Conservation (phyloP, 2,888 invertebrate species). For the Loripinus fragilis region DNA sequence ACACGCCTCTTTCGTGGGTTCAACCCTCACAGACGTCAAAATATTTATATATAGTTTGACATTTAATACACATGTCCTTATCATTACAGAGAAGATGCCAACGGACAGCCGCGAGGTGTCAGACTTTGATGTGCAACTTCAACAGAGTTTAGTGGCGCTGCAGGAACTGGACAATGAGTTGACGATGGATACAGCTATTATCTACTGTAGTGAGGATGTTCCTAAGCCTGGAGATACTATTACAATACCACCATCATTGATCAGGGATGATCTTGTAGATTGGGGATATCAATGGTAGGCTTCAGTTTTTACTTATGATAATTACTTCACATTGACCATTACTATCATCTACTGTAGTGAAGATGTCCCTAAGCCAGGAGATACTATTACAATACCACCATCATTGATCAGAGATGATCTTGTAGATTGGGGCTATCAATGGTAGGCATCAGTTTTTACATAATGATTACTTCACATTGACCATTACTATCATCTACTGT, state of each 20-base stretch:
- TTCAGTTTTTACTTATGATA: constrained; percentile 40
- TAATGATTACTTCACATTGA: constrained; percentile 66
- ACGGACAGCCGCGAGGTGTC: constrained; percentile 70
- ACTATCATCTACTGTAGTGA: constrained; percentile 72
- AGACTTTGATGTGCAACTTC: constrained; percentile 81
- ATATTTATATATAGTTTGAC: no score
- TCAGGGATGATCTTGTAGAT: constrained; percentile 73
- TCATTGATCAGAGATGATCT: constrained; percentile 70
- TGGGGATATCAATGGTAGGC: constrained; percentile 70
- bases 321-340: constrained; percentile 65
- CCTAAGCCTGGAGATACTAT: constrained; percentile 49
- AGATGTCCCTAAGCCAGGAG: constrained; percentile 62
- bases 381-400: constrained; percentile 64
- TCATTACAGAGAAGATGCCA: constrained; percentile 79
- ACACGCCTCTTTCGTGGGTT: no score
- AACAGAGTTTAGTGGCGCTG: constrained; percentile 74
- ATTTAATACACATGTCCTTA: no score
- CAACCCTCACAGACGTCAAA: no score
- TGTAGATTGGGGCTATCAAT: constrained; percentile 66
- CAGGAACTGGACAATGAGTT: constrained; percentile 71
- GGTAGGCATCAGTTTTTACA: constrained; percentile 52
- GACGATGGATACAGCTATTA: constrained; percentile 68
- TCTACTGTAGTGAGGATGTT: constrained; percentile 72
- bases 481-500: constrained; percentile 74
- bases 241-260: constrained; percentile 65